Percentiles rank a stretch among this genome's conserved stretches.
Evolutionary conservation across 2,797 vertebrate species (phyloP).

Genomic region (Neosilurus hyrtlii): DNA sequence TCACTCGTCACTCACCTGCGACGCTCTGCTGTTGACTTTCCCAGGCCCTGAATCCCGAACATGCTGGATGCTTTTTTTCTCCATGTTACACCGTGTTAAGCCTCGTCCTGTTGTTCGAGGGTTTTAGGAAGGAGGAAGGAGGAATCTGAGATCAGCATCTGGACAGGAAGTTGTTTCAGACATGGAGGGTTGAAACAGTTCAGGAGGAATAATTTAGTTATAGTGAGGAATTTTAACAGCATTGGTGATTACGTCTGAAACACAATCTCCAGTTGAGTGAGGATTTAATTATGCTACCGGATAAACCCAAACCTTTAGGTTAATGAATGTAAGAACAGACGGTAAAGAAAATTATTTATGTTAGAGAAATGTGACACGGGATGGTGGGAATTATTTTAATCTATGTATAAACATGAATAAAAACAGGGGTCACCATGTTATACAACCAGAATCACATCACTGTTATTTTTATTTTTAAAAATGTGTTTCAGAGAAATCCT

Average conservation of each 20-base stretch:
- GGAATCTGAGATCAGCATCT: constrained; percentile 25
- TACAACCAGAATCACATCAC: background rate
- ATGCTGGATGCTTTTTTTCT: background rate
- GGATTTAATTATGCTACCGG: background rate
- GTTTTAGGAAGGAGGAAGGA: background rate
- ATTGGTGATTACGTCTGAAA: constrained; percentile 12
- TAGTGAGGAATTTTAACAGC: background rate
- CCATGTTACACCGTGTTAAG: constrained; percentile 12
- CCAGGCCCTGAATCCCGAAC: constrained; percentile 12
- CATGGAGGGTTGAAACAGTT: background rate
- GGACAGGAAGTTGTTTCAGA: constrained; percentile 17
- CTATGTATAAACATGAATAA: background rate
- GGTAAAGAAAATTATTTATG: background rate
- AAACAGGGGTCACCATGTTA: background rate
- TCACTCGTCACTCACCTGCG: constrained; percentile 46
- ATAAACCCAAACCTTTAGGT: background rate
- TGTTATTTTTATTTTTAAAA: background rate
- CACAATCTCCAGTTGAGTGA: background rate
- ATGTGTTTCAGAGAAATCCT: background rate
- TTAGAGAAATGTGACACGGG: no score
- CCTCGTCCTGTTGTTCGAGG: constrained; percentile 28
- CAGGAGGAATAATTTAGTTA: constrained; percentile 18
- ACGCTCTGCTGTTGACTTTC: constrained; percentile 50
- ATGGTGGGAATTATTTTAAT: background rate
- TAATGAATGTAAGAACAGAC: background rate